These are phyloP conservation scores for Phyllotreta striolata DNA, from an alignment of 2,888 invertebrate genomes.

Conservation along the genomic window DNA sequence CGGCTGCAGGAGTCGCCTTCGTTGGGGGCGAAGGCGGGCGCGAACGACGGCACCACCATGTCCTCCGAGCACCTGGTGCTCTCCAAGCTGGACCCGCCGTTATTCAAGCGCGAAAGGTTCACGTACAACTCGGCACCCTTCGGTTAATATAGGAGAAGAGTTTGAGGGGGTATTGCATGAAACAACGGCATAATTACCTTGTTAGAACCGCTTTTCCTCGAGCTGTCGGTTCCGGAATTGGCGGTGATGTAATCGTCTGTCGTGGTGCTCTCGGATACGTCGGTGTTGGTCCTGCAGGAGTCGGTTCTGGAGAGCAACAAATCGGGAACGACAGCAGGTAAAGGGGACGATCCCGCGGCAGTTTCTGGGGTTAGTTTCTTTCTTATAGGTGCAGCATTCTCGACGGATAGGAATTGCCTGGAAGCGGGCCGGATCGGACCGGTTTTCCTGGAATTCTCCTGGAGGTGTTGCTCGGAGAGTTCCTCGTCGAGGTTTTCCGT, in stretches of 20 bases:
- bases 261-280: conserved; percentile 87
- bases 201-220: conserved; percentile 70
- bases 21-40: conserved; percentile 37
- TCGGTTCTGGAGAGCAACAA: conserved; percentile 72
- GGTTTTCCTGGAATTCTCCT: too few species aligned
- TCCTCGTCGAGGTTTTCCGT: conserved; percentile 83
- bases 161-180: too few species aligned
- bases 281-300: conserved; percentile 76
- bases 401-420: conserved; percentile 33
- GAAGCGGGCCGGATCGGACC: not conserved
- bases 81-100: conserved; percentile 87
- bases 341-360: conserved; percentile 56
- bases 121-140: conserved; percentile 42
- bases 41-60: conserved; percentile 57
- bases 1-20: conserved; percentile 57
- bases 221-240: conserved; percentile 74
- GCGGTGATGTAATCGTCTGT: conserved; percentile 90
- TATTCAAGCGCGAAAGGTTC: conserved; percentile 51
- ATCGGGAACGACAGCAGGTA: conserved; percentile 58
- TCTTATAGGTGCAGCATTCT: conserved; percentile 25
- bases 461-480: conserved; percentile 67
- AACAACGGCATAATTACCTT: conserved; percentile 67
- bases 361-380: conserved; percentile 35
- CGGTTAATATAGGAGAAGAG: too few species aligned
- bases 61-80: conserved; percentile 83